Evolutionary conservation across 1,140 invertebrate species (phyloP), one percentile per base, ranked within the genome.

Genomic region (Zaprionus ghesquierei): DNA sequence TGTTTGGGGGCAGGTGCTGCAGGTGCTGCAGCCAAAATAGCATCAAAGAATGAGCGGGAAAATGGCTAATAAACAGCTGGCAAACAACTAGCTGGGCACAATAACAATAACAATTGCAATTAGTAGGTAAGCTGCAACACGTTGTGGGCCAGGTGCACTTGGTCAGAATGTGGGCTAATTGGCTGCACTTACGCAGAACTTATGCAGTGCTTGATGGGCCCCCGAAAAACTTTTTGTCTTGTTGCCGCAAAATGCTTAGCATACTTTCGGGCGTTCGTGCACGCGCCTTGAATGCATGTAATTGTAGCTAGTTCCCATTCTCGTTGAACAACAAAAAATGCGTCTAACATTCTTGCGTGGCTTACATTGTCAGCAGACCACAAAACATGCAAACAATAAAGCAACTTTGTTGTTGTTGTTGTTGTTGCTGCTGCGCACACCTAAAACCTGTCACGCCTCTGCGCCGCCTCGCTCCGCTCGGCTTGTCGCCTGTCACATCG

Each of bases 121-220:
- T 62, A 29, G 59, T 78, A 62, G 62, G 50, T 59, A 61, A 70
- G 58, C 54, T 75, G 38, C 29, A 56, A 27, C 33, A 64, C 68
- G 63, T 69, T 75, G 53, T 49, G 54, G 75, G 6, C n/a, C n/a
- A 41, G 35, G 35, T 38, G 46, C 31, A 75, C 60, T 62, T 79
- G 23, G 56, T 63, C 18, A 68, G 87, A 87, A 86, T 86, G 61
- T 86, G 76, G 84, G 82, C 82, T 86, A 86, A 86, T 87, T 86
- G 81, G 82, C 73, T 87, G 82, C 75, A 75, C 84, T 86, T 82
- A 82, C 76, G 35, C 79, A 58, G 23, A 68, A 66, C 82, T 86
- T 86, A 78, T 79, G 68, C 60, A 70, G 44, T 69, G 55, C 59
- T 77, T 82, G 69, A 71, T 76, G 63, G 66, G 22, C 22, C 15